These are phyloP conservation scores for Metopolophium dirhodum DNA, from an alignment of 1,140 invertebrate species.

Conservation along the genomic window DNA sequence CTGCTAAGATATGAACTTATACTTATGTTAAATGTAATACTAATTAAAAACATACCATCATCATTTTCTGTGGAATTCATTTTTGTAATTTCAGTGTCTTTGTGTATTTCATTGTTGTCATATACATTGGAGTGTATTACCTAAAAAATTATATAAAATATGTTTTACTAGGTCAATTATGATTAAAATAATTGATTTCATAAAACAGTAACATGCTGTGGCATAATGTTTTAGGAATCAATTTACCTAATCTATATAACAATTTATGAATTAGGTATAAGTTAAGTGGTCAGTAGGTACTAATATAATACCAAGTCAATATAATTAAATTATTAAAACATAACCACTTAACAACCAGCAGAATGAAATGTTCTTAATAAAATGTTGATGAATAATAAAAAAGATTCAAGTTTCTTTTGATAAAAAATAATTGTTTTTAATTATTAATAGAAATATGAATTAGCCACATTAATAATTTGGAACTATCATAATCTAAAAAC, in stretches of 20 bases:
- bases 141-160: neutral
- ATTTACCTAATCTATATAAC: neutral
- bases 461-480: neutral
- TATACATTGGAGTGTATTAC: constrained; percentile 1
- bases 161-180: neutral
- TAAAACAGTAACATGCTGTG: neutral
- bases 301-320: neutral
- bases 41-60: constrained; percentile 43
- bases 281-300: neutral
- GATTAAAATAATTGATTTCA: neutral
- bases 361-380: no score
- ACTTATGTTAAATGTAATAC: neutral
- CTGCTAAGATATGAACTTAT: neutral
- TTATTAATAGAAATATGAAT: neutral
- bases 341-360: neutral
- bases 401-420: neutral
- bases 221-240: neutral
- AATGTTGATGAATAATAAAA: no score
- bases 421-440: neutral
- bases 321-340: neutral
- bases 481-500: neutral
- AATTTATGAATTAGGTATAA: neutral
- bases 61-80: constrained; percentile 19
- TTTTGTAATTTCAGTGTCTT: constrained; percentile 16
- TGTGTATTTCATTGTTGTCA: neutral